Conservation (phyloP, 2,888 invertebrate genomes). For the Allygus modestus region DNA sequence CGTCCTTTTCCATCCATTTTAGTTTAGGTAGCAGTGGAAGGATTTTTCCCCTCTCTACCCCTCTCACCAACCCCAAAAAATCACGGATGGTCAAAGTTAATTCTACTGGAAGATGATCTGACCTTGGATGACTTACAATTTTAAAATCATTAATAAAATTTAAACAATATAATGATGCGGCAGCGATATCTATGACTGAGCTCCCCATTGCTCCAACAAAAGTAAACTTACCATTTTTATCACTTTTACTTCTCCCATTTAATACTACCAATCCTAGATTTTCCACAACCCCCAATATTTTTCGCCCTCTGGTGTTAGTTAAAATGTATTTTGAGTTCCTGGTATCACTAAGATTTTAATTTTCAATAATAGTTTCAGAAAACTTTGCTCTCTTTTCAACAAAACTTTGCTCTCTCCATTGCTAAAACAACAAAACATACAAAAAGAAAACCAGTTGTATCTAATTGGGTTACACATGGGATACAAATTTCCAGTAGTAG, state of each 20-base stretch:
- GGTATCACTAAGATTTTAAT: not conserved
- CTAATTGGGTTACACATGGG: too few species aligned
- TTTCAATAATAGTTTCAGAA: not conserved
- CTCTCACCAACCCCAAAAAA: not conserved
- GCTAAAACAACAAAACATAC: too few species aligned
- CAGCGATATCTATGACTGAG: not conserved
- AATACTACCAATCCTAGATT: not conserved
- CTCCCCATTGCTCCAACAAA: slow-evolving; percentile 1
- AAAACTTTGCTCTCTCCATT: not conserved
- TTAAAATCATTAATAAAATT: slow-evolving; percentile 1
- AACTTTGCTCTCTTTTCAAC: too few species aligned
- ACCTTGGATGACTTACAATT: not conserved
- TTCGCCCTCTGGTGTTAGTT: not conserved
- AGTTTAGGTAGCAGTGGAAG: slow-evolving; percentile 8
- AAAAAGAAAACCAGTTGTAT: too few species aligned
- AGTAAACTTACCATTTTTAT: slow-evolving; percentile 6
- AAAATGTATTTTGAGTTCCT: not conserved
- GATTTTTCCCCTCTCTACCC: not conserved
- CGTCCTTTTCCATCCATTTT: not conserved
- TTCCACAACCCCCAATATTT: not conserved
- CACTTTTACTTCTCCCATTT: not conserved
- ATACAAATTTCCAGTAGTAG: too few species aligned
- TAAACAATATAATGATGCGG: slow-evolving; percentile 9
- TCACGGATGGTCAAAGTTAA: not conserved
- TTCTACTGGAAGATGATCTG: not conserved